phyloP scores from a whole-genome alignment of 2,888 invertebrate species.

The Norana najaformis region DNA sequence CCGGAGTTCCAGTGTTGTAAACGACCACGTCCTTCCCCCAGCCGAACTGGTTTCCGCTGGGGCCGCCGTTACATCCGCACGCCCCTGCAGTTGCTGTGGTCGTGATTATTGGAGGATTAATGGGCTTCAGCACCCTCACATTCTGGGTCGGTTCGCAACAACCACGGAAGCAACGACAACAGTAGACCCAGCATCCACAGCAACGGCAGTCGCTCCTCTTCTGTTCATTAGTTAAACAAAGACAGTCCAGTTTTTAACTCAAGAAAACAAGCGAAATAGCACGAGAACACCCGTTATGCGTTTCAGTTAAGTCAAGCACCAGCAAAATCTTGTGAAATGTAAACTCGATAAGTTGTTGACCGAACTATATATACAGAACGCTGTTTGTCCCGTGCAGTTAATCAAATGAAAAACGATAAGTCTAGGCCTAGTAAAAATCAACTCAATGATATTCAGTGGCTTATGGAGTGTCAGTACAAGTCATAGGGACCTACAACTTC shows the following conservation, averaged over 20 bases:
- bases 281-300: not conserved
- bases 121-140: not conserved
- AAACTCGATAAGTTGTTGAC: too few relatives aligned
- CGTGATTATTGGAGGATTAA: not conserved
- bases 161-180: not conserved
- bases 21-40: constrained; percentile 9
- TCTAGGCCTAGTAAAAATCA: too few relatives aligned
- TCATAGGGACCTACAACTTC: too few relatives aligned
- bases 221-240: constrained; percentile 1
- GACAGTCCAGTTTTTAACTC: not conserved
- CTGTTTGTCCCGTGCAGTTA: too few relatives aligned
- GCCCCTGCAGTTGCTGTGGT: not conserved
- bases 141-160: not conserved
- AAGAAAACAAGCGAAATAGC: not conserved
- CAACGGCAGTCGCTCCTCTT: not conserved
- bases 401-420: too few relatives aligned
- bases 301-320: not conserved
- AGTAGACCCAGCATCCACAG: constrained; percentile 17
- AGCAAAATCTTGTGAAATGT: too few relatives aligned
- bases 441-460: too few relatives aligned
- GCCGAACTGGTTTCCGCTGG: not conserved
- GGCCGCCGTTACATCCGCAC: not conserved
- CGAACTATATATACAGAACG: too few relatives aligned
- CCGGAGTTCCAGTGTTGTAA: not conserved
- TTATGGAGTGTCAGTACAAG: too few relatives aligned